Percentiles rank a stretch among this genome's conserved stretches.
Conservation (phyloP, 2,113 vertebrate genomes). For the Silurus meridionalis region DNA sequence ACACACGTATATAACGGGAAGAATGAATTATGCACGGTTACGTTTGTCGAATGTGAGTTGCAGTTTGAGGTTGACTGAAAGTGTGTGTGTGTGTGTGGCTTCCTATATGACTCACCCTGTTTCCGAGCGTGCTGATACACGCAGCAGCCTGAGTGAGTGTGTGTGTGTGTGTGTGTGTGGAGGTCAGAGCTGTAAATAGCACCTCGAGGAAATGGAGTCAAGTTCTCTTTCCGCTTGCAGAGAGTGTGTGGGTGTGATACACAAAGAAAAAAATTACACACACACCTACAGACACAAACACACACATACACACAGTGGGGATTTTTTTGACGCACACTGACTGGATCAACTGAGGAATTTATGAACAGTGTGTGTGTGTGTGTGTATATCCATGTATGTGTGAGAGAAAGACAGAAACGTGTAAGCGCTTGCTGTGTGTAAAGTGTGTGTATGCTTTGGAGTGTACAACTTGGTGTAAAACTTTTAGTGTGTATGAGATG, state of each 20-base stretch:
- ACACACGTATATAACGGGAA: background rate
- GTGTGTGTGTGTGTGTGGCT: constrained; percentile 42
- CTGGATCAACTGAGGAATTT: constrained; percentile 24
- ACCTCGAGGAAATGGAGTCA: constrained; percentile 45
- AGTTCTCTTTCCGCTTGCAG: constrained; percentile 37
- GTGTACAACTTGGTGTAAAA: background rate
- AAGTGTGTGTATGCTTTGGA: background rate
- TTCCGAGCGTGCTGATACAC: constrained; percentile 43
- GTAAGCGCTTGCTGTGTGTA: constrained; percentile 3
- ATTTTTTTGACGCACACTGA: constrained; percentile 13
- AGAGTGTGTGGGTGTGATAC: constrained; percentile 40
- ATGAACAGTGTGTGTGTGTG: background rate
- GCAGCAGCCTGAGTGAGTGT: constrained; percentile 23
- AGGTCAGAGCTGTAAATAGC: constrained; percentile 48
- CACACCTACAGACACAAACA: background rate
- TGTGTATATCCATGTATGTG: background rate
- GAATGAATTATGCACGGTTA: background rate
- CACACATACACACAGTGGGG: background rate
- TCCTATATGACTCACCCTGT: constrained; percentile 47
- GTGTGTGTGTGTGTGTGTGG: constrained; percentile 29
- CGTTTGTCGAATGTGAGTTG: background rate
- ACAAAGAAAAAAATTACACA: background rate
- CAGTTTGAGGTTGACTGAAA: background rate
- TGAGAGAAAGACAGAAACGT: background rate
- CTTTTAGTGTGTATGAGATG: background rate